These are phyloP conservation scores for Aspidoscelis tigris DNA, from an alignment of 2,113 vertebrate species.

Conservation along the genomic window DNA sequence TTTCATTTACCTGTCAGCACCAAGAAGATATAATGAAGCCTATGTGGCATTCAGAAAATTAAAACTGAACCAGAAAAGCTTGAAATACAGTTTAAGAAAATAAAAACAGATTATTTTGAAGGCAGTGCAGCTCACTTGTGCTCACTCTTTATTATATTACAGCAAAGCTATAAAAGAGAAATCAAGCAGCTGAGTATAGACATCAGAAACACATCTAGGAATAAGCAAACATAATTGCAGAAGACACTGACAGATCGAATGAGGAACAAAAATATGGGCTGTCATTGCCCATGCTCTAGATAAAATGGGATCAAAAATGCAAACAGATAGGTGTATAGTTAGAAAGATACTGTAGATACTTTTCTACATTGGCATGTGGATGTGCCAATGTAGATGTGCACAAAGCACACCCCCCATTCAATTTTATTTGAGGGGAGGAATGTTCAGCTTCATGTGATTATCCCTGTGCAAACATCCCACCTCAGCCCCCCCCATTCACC, in stretches of 20 bases:
- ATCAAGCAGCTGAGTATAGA: background rate
- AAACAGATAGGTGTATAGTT: background rate
- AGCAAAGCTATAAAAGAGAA: background rate
- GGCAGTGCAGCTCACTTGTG: background rate
- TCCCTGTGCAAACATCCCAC: no score
- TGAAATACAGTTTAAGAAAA: background rate
- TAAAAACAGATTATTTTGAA: background rate
- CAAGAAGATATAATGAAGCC: conserved; percentile 19
- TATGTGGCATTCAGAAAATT: conserved; percentile 6
- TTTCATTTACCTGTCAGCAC: conserved; percentile 41
- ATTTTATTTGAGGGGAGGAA: no score
- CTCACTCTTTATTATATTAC: conserved; percentile 13
- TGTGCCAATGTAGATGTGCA: no score
- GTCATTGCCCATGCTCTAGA: background rate
- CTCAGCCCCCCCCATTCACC: no score
- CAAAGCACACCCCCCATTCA: no score
- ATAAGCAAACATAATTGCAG: background rate
- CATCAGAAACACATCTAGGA: conserved; percentile 8
- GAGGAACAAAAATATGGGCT: background rate
- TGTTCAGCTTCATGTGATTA: no score
- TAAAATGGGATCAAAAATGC: background rate
- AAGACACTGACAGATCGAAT: background rate
- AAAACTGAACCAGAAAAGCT: background rate
- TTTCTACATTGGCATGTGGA: no score
- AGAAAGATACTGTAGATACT: no score